Conservation (phyloP, 2,797 vertebrate species). For the Orestias chungarensis region DNA sequence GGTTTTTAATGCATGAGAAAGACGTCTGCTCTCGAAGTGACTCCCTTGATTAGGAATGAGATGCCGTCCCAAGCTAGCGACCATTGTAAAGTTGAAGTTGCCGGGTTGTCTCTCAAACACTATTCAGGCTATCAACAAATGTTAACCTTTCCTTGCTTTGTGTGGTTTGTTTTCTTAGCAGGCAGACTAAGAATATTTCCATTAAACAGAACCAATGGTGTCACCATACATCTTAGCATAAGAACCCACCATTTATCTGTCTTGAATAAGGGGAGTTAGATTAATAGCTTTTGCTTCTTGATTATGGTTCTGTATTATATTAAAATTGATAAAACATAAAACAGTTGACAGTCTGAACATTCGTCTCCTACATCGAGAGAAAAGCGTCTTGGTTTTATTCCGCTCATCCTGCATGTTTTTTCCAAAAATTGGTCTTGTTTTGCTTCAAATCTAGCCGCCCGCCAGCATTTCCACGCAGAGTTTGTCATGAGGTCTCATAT, state of each 20-base stretch:
- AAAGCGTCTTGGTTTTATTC: background rate
- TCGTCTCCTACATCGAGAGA: background rate
- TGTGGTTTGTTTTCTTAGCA: background rate
- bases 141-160: background rate
- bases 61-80: background rate
- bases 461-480: background rate
- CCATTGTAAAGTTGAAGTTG: too few species aligned
- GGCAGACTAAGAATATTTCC: background rate
- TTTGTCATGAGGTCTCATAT: conserved; percentile 5
- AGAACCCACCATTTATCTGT: conserved; percentile 18
- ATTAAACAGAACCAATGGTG: background rate
- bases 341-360: background rate
- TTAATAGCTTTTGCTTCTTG: background rate
- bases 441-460: background rate
- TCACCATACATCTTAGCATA: conserved; percentile 5
- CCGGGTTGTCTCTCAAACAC: background rate
- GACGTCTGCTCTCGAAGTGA: background rate
- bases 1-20: too few species aligned
- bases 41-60: background rate
- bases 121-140: background rate
- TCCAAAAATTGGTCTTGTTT: background rate
- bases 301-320: conserved; percentile 1
- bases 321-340: conserved; percentile 16
- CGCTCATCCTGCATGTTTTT: background rate
- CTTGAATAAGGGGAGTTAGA: background rate